phyloP scores from a whole-genome alignment of 2,113 vertebrate genomes.

The Centropus bengalensis region DNA sequence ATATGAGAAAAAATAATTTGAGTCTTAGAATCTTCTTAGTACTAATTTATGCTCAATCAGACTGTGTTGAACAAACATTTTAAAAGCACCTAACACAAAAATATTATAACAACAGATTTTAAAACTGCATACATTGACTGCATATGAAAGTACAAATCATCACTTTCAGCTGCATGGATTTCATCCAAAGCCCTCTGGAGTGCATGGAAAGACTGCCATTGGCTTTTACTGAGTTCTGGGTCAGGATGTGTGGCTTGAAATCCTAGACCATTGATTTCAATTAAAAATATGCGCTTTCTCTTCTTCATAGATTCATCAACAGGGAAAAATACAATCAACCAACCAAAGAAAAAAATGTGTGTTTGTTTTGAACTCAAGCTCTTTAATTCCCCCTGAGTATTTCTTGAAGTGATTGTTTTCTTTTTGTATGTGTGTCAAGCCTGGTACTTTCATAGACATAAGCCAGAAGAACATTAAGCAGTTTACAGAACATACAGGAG shows the following conservation, averaged over 20 bases:
- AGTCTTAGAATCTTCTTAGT: not conserved
- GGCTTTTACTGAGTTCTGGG: not conserved
- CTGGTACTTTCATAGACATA: not conserved
- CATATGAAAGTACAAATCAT: not conserved
- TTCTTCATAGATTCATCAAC: not conserved
- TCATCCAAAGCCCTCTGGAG: not conserved
- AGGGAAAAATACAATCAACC: not conserved
- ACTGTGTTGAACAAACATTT: not conserved
- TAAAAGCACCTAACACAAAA: not conserved
- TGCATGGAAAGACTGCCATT: not conserved
- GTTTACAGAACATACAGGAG: not conserved
- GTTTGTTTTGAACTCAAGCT: not conserved
- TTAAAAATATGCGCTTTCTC: not conserved
- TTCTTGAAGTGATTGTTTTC: not conserved
- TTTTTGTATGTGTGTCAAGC: not conserved
- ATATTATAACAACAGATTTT: not conserved
- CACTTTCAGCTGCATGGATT: not conserved
- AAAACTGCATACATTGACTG: not conserved
- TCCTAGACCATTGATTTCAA: slow-evolving; percentile 11
- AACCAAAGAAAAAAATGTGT: not conserved
- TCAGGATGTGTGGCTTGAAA: not conserved
- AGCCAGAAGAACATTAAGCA: not conserved
- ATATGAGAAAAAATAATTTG: not conserved
- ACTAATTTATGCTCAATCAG: not conserved
- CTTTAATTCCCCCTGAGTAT: not conserved